Conservation (phyloP, 2,113 vertebrate species). For the Tragulus kanchil region DNA sequence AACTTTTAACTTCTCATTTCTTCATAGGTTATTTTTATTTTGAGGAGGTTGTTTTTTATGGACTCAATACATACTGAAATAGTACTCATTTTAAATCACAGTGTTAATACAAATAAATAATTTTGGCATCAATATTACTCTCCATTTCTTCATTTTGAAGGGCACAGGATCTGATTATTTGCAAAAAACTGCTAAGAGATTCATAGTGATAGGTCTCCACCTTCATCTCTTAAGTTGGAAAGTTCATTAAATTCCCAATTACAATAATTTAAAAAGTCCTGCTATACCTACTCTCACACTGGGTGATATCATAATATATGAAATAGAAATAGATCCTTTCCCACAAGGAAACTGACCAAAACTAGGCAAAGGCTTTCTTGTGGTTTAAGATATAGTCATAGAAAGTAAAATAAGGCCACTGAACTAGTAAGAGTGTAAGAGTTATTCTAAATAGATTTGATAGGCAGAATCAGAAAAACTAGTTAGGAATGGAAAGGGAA, state of each 20-base stretch:
- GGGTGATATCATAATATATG: background rate
- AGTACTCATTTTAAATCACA: background rate
- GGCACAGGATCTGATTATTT: background rate
- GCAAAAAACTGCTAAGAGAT: background rate
- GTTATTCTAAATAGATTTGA: background rate
- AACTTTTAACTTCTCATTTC: conserved; percentile 50
- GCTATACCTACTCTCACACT: background rate
- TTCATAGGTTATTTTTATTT: conserved; percentile 10
- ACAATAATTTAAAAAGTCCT: background rate
- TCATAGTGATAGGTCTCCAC: background rate
- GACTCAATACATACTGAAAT: background rate
- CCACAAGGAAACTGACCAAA: background rate
- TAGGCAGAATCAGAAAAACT: background rate
- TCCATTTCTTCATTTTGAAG: background rate
- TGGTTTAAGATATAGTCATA: background rate
- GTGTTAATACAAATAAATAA: background rate
- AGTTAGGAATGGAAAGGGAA: background rate
- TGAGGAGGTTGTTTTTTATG: background rate
- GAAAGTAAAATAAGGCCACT: background rate
- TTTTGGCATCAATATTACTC: background rate
- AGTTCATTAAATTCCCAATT: background rate
- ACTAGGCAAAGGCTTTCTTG: background rate
- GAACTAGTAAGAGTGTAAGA: background rate
- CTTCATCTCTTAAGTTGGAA: background rate
- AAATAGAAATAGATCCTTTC: background rate